Conservation (phyloP, 1,140 invertebrate species). For the Microplitis mediator region DNA sequence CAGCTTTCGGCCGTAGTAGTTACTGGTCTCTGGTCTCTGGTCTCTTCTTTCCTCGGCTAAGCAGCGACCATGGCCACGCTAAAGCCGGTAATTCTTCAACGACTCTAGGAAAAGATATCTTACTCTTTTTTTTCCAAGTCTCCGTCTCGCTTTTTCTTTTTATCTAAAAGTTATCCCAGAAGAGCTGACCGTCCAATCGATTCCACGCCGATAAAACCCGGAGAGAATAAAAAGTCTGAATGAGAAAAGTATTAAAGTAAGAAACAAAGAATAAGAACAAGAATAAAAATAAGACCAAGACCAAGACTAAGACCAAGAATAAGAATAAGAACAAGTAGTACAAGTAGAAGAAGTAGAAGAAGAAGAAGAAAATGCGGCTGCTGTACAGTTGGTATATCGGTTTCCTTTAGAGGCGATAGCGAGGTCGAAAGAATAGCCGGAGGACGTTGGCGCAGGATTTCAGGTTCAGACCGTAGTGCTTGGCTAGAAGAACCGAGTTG, state of each 20-base stretch:
- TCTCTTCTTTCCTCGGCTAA: background rate
- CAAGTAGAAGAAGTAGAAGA: too few relatives aligned
- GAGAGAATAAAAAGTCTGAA: too few relatives aligned
- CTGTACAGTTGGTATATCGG: conserved; percentile 29
- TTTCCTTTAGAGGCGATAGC: conserved; percentile 36
- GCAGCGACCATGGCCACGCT: background rate
- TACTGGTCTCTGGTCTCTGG: background rate
- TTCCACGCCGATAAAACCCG: too few relatives aligned
- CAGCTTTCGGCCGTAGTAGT: conserved; percentile 35
- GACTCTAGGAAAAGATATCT: background rate
- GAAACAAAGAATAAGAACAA: too few relatives aligned
- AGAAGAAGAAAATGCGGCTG: background rate
- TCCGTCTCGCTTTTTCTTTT: background rate
- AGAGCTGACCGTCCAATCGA: too few relatives aligned
- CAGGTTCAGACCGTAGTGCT: conserved; percentile 36
- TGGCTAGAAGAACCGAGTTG: conserved; percentile 14
- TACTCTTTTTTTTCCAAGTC: background rate
- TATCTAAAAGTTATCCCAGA: too few relatives aligned
- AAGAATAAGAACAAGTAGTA: too few relatives aligned
- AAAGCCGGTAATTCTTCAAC: background rate
- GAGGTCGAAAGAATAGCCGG: conserved; percentile 32
- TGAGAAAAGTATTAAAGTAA: too few relatives aligned
- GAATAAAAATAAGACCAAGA: too few relatives aligned
- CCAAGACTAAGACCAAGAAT: too few relatives aligned
- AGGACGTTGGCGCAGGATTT: conserved; percentile 34